Evolutionary conservation across 37 sponge, comb jelly and placozoan species (phyloP).

Genomic region (Corticium candelabrum): DNA sequence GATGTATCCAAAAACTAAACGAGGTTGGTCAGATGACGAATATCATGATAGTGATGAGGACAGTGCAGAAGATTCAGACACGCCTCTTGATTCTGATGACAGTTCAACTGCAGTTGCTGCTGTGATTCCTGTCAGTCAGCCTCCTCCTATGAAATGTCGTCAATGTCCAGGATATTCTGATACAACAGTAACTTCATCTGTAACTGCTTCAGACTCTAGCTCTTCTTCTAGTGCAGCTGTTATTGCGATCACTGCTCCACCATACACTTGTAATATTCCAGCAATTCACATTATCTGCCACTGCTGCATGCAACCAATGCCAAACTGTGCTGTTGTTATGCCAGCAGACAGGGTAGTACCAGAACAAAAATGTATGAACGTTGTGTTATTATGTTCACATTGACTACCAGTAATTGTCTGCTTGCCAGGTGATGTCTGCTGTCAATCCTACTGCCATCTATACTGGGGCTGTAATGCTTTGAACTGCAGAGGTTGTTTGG

Average conservation of each 20-base stretch:
- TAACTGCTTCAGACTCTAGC: neutral
- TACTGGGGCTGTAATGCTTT: conserved; percentile 72
- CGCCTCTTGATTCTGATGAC: neutral
- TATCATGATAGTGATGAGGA: conserved; percentile 22
- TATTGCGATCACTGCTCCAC: conserved; percentile 5
- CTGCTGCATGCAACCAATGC: conserved; percentile 81
- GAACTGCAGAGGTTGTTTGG: conserved; percentile 64
- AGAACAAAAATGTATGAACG: conserved; percentile 70
- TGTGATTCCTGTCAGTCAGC: neutral
- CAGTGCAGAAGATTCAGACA: conserved; percentile 10
- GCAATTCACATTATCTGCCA: conserved; percentile 58
- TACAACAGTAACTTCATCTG: neutral
- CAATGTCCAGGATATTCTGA: conserved; percentile 62
- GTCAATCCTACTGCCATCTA: conserved; percentile 55
- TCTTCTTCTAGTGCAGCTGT: neutral
- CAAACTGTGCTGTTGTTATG: conserved; percentile 31
- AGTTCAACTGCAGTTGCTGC: neutral
- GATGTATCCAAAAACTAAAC: conserved; percentile 31
- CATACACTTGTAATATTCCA: conserved; percentile 42
- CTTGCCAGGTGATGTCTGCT: conserved; percentile 56
- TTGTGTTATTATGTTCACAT: too few species aligned
- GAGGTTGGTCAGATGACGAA: conserved; percentile 13
- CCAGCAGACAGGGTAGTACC: conserved; percentile 23
- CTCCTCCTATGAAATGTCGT: conserved; percentile 37
- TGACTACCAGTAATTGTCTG: too few species aligned